These are phyloP conservation scores for Brachionus plicatilis DNA, from an alignment of 1,140 invertebrate species.

Conservation along the genomic window DNA sequence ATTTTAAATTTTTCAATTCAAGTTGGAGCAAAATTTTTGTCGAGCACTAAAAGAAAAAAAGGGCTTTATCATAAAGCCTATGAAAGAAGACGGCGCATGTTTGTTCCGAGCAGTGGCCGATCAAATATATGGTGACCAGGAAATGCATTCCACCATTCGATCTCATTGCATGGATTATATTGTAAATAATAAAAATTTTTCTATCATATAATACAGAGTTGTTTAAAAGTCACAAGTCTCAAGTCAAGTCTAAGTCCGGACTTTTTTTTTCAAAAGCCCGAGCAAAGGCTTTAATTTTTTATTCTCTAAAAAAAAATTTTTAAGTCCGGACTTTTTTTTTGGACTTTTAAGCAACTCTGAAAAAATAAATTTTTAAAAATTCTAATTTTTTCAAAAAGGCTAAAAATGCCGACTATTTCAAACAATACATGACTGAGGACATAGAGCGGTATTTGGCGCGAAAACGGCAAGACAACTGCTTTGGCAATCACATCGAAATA, in stretches of 20 bases:
- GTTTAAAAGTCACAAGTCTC: no score
- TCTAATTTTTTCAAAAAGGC: constrained; percentile 57
- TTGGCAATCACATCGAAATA: constrained; percentile 89
- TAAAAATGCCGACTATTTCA: constrained; percentile 81
- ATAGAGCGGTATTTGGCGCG: constrained; percentile 77
- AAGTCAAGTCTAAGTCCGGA: no score
- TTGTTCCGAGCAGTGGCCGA: constrained; percentile 84
- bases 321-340: no score
- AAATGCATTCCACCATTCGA: constrained; percentile 77
- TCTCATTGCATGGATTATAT: constrained; percentile 89
- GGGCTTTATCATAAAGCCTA: constrained; percentile 76
- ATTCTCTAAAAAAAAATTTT: no score
- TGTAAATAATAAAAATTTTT: no score
- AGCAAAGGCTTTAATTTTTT: no score
- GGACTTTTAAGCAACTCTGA: no score
- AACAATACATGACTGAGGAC: constrained; percentile 87
- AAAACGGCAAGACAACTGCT: constrained; percentile 64
- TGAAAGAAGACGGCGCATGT: constrained; percentile 87
- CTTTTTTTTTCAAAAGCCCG: no score
- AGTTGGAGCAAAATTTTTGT: constrained; percentile 57
- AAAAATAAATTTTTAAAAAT: no score
- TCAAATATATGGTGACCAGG: constrained; percentile 86
- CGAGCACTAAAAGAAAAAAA: constrained; percentile 54
- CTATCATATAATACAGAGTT: no score
- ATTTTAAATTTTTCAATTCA: not conserved